Evolutionary conservation across 1,140 invertebrate genomes (phyloP).

Genomic region (Epicauta chinensis): DNA sequence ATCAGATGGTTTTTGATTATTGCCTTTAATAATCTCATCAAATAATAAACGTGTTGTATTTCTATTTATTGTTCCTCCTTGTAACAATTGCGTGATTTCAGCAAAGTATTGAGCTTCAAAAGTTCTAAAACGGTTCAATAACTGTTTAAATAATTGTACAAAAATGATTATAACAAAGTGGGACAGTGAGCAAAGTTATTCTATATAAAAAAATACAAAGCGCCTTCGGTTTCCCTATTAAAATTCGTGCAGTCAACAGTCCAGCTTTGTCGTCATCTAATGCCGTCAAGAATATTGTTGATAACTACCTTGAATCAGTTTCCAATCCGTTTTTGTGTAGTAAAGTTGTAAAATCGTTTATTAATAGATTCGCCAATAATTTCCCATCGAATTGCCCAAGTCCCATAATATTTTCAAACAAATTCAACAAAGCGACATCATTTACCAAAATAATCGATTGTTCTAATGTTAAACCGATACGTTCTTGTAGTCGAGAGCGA

Average conservation of each 20-base stretch:
- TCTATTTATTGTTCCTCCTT: conserved; percentile 55
- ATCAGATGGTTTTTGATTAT: conserved; percentile 40
- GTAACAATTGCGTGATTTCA: conserved; percentile 54
- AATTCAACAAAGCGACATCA: conserved; percentile 47
- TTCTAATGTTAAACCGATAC: conserved; percentile 54
- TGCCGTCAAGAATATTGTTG: no score
- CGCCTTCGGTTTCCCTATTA: no score
- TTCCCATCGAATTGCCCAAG: conserved; percentile 48
- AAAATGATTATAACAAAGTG: no score
- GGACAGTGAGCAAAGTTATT: no score
- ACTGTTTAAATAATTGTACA: no score
- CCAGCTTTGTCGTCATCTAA: no score
- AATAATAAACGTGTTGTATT: conserved; percentile 50
- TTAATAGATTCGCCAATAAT: conserved; percentile 58
- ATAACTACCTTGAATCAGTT: conserved; percentile 49
- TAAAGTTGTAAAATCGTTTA: conserved; percentile 57
- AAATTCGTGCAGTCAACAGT: no score
- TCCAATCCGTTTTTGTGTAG: conserved; percentile 57
- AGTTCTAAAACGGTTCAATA: conserved; percentile 39
- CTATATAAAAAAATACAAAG: no score
- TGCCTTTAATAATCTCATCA: conserved; percentile 47
- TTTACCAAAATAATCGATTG: conserved; percentile 59
- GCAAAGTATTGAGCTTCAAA: conserved; percentile 47
- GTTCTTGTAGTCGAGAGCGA: conserved; percentile 46
- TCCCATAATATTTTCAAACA: conserved; percentile 55